A percentile compares a stretch with the other conserved stretches of the same genome.
phyloP scores from a whole-genome alignment of 2,888 invertebrate species.

The Nephrotoma appendiculata region DNA sequence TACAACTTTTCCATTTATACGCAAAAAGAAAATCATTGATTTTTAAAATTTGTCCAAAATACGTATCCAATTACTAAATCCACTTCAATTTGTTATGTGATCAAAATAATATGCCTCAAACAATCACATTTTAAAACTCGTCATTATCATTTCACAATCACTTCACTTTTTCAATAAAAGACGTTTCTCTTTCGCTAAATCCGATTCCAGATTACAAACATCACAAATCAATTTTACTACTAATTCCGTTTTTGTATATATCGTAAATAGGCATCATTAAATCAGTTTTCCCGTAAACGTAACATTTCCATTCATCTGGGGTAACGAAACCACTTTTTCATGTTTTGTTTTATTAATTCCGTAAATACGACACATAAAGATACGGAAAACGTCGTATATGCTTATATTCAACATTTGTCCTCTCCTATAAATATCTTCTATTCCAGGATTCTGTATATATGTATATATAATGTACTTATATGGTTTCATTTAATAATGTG shows the following conservation, averaged over 20 bases:
- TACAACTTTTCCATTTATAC: no score
- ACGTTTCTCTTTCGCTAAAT: neutral
- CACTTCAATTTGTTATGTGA: no score
- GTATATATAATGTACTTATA: neutral
- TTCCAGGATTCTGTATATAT: neutral
- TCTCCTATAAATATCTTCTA: neutral
- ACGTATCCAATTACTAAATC: no score
- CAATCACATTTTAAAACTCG: no score
- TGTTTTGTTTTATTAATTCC: neutral
- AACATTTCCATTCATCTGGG: neutral
- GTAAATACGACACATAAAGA: neutral
- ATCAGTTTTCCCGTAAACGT: neutral
- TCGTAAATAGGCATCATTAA: neutral
- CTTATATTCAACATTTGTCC: neutral
- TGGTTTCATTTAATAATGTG: neutral
- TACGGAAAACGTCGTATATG: neutral
- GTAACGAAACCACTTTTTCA: neutral
- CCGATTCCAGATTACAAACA: neutral
- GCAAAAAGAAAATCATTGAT: no score
- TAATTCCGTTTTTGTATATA: neutral
- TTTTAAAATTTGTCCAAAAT: no score
- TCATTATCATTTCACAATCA: no score
- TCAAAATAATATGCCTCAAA: no score
- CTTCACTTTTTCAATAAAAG: no score
- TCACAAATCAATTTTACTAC: neutral